Base-by-base conservation (phyloP, 2,113 vertebrate genomes). In the Buteo buteo region DNA sequence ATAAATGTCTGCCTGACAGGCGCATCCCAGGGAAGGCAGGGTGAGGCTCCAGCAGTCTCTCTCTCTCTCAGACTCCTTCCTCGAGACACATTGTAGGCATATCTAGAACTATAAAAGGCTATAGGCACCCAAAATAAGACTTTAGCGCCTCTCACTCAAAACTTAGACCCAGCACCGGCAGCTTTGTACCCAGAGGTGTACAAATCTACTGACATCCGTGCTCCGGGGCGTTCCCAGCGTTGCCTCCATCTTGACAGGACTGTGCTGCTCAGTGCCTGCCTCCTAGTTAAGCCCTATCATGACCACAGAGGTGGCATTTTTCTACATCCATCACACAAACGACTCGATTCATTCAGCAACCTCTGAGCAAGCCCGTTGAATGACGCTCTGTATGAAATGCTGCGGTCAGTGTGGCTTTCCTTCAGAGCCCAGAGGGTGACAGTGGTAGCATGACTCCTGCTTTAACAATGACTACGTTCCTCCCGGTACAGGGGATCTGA, bases 251-350 rank as follows among this genome's bases (percentile, higher is more conserved):
- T 47, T 71, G 73, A 38, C 47, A 62, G 58, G 10, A 20, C 86
- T 70, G 49, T 45, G 93, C 76, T 93, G 69, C 76, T 91, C 65
- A 31, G 67, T 71, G 80, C 57, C 80, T 74, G 73, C 65, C 80
- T 78, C 86, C 5, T 0, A 67, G 67, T 69, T 50, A 55, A 87
- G 42, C 38, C 45, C 58, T 70, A 12, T 26, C 38, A 19, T 9
- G 76, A 25, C 76, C 91, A 88, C 71, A 95, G 82, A 83, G n/a
- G 67, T 83, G 76, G 67, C 74, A 19, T 90, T 95, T 90, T 66
- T 57, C 50, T 72, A 13, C 38, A 11, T 7, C 12, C 62, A 81
- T 49, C 62, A 54, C 88, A 96, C 67, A 93, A 94, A 77, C 0
- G 2, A n/a, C 40, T 66, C 0, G 0, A 92, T 94, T 97, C 94